These are phyloP conservation scores for Lobophora halterata DNA, from an alignment of 2,888 invertebrate genomes.

Conservation along the genomic window DNA sequence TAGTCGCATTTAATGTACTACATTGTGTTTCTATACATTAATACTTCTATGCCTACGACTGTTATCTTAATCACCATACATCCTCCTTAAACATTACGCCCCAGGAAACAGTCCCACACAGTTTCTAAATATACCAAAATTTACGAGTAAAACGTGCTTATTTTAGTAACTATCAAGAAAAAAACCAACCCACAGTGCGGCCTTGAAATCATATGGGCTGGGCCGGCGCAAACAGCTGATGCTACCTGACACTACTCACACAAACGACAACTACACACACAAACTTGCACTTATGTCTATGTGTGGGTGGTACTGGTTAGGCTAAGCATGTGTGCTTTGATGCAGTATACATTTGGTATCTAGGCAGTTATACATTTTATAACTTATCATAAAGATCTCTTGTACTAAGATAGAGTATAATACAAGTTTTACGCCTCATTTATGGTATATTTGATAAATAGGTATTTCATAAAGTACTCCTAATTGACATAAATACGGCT, in stretches of 20 bases:
- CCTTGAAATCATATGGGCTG: conserved; percentile 79
- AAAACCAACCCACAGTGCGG: conserved; percentile 52
- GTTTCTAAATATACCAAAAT: conserved; percentile 25
- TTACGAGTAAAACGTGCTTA: conserved; percentile 31
- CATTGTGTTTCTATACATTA: no score
- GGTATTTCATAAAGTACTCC: no score
- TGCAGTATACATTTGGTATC: conserved; percentile 21
- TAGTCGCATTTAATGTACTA: no score
- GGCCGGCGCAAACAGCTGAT: conserved; percentile 70
- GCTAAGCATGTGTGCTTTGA: conserved; percentile 19
- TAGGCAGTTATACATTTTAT: conserved; percentile 17
- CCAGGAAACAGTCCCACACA: conserved; percentile 25
- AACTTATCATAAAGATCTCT: conserved; percentile 1
- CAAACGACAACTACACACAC: conserved; percentile 21
- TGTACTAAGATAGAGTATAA: conserved; percentile 3
- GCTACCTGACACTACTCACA: conserved; percentile 64
- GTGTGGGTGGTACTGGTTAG: conserved; percentile 14
- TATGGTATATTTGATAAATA: no score
- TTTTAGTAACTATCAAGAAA: conserved; percentile 32
- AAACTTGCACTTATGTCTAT: conserved; percentile 1
- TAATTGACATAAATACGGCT: no score
- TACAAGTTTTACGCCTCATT: no score
- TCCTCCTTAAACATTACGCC: conserved; percentile 12
- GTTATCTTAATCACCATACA: neutral
- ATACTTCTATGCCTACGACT: no score